phyloP scores from a whole-genome alignment of 2,888 invertebrate genomes.

The Brachypalpus laphriformis region DNA sequence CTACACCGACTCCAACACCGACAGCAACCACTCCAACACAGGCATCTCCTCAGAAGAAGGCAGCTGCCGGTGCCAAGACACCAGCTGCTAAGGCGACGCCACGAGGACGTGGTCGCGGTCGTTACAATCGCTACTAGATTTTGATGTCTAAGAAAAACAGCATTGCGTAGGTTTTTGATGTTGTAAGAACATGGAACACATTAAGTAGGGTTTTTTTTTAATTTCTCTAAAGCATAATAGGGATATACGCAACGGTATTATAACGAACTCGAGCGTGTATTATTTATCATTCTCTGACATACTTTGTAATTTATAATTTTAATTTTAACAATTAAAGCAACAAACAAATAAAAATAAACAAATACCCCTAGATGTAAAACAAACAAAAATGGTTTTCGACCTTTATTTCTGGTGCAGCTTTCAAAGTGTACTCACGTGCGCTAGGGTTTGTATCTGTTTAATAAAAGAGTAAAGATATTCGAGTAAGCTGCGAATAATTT shows the following conservation, averaged over 20 bases:
- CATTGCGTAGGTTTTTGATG: neutral
- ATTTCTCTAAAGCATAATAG: conserved; percentile 54
- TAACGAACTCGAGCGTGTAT: conserved; percentile 48
- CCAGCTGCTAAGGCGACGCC: conserved; percentile 80
- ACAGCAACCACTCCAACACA: conserved; percentile 83
- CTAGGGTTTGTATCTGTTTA: too few species aligned
- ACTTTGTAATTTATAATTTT: conserved; percentile 66
- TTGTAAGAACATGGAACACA: conserved; percentile 4
- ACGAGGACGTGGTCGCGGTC: conserved; percentile 81
- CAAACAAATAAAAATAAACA: conserved; percentile 58
- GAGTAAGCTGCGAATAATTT: too few species aligned
- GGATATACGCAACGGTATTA: conserved; percentile 46
- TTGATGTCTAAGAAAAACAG: neutral
- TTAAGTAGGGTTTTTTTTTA: conserved; percentile 34
- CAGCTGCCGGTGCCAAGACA: conserved; percentile 72
- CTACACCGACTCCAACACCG: conserved; percentile 76
- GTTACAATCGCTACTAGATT: conserved; percentile 80
- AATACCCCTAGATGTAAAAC: conserved; percentile 66
- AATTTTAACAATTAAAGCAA: conserved; percentile 72
- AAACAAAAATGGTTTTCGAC: neutral
- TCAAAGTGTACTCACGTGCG: too few species aligned
- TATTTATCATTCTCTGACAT: conserved; percentile 60
- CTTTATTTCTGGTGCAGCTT: neutral
- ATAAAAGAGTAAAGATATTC: too few species aligned
- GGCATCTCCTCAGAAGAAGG: conserved; percentile 82